A percentile compares a stretch with the other conserved stretches of the same genome.
These are phyloP conservation scores for Dioctria rufipes DNA, from an alignment of 2,888 invertebrate species.

Conservation along the genomic window DNA sequence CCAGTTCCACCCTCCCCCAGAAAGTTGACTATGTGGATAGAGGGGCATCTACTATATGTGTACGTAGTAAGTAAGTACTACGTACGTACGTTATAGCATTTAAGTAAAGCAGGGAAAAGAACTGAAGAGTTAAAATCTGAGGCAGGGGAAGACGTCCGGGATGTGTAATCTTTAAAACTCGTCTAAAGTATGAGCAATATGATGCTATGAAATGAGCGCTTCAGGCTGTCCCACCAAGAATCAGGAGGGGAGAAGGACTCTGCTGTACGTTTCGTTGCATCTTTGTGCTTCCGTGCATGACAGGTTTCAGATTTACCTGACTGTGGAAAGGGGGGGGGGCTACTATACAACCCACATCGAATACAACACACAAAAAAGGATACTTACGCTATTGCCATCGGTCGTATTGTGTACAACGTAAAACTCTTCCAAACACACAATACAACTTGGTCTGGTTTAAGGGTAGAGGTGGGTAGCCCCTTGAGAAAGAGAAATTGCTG, in stretches of 20 bases:
- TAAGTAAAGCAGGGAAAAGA: slow-evolving; percentile 3
- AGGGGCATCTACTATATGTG: too few species aligned
- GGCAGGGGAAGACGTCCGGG: slow-evolving; percentile 8
- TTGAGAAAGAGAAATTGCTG: slow-evolving; percentile 7
- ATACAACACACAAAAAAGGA: slow-evolving; percentile 23
- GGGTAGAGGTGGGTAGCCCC: too few species aligned
- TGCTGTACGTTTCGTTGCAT: slow-evolving; percentile 18
- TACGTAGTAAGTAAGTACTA: too few species aligned
- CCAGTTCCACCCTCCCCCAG: too few species aligned
- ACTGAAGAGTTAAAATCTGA: neutral
- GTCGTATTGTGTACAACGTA: slow-evolving; percentile 27
- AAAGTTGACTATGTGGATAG: too few species aligned
- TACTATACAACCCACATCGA: slow-evolving; percentile 10
- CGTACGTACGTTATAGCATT: too few species aligned
- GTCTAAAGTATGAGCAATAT: slow-evolving; percentile 27
- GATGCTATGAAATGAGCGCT: slow-evolving; percentile 32
- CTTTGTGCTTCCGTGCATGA: slow-evolving; percentile 28
- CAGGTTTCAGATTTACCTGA: slow-evolving; percentile 23
- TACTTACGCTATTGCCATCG: slow-evolving; percentile 4
- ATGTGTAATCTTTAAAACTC: slow-evolving; percentile 22
- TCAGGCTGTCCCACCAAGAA: slow-evolving; percentile 20
- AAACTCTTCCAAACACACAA: slow-evolving; percentile 3
- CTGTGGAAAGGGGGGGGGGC: neutral
- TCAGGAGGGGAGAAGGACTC: too few species aligned
- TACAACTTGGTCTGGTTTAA: slow-evolving; percentile 1